phyloP scores from a whole-genome alignment of 2,888 invertebrate genomes.

The Leptogaster cylindrica region DNA sequence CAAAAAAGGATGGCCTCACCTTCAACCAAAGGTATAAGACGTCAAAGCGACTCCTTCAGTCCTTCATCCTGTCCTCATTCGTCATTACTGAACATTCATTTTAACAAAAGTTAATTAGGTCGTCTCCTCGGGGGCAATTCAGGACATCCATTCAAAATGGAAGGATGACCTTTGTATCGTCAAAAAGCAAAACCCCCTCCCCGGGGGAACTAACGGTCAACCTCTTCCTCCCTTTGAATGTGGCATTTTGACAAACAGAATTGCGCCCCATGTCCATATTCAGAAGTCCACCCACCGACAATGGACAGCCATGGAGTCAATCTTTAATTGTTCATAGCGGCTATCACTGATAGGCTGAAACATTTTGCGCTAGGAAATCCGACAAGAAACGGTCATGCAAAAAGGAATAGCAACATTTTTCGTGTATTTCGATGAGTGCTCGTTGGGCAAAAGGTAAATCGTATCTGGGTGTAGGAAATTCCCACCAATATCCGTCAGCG shows the following conservation, averaged over 20 bases:
- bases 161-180: constrained; percentile 3
- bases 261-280: constrained; percentile 29
- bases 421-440: constrained; percentile 30
- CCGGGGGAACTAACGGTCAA: too few species aligned
- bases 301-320: constrained; percentile 31
- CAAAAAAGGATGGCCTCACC: too few species aligned
- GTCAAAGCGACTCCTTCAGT: too few species aligned
- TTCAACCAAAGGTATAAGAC: too few species aligned
- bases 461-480: constrained; percentile 35
- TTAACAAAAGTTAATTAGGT: too few species aligned
- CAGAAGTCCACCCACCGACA: constrained; percentile 33
- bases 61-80: too few species aligned
- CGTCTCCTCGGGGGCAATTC: too few species aligned
- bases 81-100: too few species aligned
- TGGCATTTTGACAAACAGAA: constrained; percentile 2
- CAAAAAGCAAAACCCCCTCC: constrained; percentile 29
- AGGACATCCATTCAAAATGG: constrained; percentile 5
- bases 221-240: constrained; percentile 21
- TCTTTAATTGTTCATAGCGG: constrained; percentile 39
- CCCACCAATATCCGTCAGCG: constrained; percentile 44
- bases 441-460: not conserved
- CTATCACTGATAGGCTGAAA: constrained; percentile 41
- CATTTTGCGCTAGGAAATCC: constrained; percentile 20
- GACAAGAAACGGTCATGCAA: constrained; percentile 29
- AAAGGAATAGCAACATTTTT: constrained; percentile 39